phyloP scores from a whole-genome alignment of 2,113 vertebrate species.

The Corythaeola cristata region DNA sequence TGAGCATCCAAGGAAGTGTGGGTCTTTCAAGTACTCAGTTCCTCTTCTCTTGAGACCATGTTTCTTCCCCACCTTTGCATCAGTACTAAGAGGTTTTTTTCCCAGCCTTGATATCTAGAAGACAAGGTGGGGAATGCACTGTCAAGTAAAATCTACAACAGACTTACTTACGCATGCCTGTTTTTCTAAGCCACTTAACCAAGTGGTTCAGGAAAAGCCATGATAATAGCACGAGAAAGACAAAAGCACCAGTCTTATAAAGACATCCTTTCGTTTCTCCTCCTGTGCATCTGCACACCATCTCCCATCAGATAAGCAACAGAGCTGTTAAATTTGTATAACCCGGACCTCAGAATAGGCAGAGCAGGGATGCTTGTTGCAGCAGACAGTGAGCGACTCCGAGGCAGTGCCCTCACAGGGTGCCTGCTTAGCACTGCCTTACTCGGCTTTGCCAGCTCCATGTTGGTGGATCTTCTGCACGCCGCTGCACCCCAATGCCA shows the following conservation, averaged over 20 bases:
- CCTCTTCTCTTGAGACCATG: background rate
- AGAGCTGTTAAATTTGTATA: background rate
- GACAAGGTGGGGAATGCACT: background rate
- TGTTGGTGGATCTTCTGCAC: background rate
- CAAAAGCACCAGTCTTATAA: background rate
- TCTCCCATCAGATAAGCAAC: background rate
- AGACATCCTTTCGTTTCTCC: background rate
- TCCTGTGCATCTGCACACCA: background rate
- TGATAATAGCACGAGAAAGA: background rate
- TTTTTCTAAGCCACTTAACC: background rate
- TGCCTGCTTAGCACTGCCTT: background rate
- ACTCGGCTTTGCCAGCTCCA: background rate
- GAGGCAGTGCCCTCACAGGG: background rate
- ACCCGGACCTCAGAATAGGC: background rate
- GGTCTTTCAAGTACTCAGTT: background rate
- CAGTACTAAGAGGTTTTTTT: background rate
- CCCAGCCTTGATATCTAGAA: background rate
- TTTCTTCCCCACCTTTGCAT: background rate
- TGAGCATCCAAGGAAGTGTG: background rate
- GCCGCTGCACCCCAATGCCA: background rate
- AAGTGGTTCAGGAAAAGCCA: background rate
- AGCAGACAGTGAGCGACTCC: background rate
- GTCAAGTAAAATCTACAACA: background rate
- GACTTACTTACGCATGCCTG: fast-evolving
- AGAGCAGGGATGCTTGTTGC: background rate